Conservation (phyloP, 2,888 invertebrate genomes). For the Lutraria lutraria region DNA sequence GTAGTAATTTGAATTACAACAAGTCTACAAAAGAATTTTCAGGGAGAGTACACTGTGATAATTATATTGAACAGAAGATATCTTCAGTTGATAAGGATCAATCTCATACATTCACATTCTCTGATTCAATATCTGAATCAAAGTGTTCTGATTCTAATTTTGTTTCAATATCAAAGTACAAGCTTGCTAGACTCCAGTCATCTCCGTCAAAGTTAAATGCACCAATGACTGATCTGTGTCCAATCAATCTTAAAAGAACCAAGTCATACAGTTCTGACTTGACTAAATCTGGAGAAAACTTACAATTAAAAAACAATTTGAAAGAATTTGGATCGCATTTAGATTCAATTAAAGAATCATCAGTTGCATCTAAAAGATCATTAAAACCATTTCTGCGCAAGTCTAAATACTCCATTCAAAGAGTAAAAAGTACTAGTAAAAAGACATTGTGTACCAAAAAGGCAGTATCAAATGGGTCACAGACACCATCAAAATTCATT, state of each 20-base stretch:
- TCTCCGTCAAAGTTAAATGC: neutral
- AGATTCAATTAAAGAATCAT: neutral
- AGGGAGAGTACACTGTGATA: neutral
- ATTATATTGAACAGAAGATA: neutral
- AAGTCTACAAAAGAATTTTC: neutral
- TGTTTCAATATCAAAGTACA: slow-evolving; percentile 22
- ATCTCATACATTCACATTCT: neutral
- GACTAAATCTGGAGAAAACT: neutral
- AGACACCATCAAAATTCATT: slow-evolving; percentile 44
- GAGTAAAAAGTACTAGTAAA: neutral
- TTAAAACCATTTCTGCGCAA: slow-evolving; percentile 29
- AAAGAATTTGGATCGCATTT: neutral
- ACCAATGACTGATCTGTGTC: neutral
- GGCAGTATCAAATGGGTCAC: neutral
- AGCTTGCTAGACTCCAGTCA: neutral
- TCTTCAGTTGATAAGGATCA: neutral
- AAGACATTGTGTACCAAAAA: slow-evolving; percentile 1
- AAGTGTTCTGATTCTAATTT: neutral
- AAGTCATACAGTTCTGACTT: neutral
- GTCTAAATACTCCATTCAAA: slow-evolving; percentile 49
- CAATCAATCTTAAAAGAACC: neutral
- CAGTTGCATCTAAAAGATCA: neutral
- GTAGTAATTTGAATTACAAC: neutral
- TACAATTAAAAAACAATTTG: neutral
- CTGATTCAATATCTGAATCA: neutral